Evolutionary conservation across 2,113 vertebrate species (phyloP).

Genomic region (Pitta sordida): DNA sequence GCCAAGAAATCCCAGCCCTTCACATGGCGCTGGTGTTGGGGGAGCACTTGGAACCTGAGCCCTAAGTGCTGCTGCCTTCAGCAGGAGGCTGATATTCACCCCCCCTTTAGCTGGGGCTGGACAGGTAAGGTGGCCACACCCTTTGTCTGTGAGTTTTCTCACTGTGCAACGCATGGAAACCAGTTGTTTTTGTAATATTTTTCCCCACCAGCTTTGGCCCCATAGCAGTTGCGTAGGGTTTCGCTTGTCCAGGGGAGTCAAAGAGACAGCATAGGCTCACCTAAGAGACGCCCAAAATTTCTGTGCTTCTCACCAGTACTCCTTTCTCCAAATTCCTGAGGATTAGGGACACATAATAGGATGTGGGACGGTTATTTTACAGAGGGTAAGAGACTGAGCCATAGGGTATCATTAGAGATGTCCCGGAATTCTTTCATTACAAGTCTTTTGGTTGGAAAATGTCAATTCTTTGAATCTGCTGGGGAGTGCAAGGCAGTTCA

Average conservation of each 20-base stretch:
- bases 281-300: too few relatives aligned
- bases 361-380: not conserved
- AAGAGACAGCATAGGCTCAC: not conserved
- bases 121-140: not conserved
- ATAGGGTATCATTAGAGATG: not conserved
- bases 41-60: not conserved
- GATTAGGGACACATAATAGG: not conserved
- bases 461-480: not conserved
- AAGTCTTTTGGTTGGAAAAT: conserved; percentile 25
- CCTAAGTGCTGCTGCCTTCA: not conserved
- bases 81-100: not conserved
- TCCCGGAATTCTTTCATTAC: conserved; percentile 28
- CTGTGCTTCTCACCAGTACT: not conserved
- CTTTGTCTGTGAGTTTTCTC: not conserved
- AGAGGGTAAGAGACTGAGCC: not conserved
- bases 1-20: conserved; percentile 6
- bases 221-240: rapidly evolving
- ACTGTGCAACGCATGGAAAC: not conserved
- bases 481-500: not conserved
- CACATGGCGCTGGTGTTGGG: not conserved
- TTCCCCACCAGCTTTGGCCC: not conserved
- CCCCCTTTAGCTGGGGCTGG: not conserved
- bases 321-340: not conserved
- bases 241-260: not conserved
- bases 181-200: not conserved